A percentile compares a stretch with the other conserved stretches of the same genome.
Conservation (phyloP, 2,888 invertebrate species). For the Strigamia transsilvanica region DNA sequence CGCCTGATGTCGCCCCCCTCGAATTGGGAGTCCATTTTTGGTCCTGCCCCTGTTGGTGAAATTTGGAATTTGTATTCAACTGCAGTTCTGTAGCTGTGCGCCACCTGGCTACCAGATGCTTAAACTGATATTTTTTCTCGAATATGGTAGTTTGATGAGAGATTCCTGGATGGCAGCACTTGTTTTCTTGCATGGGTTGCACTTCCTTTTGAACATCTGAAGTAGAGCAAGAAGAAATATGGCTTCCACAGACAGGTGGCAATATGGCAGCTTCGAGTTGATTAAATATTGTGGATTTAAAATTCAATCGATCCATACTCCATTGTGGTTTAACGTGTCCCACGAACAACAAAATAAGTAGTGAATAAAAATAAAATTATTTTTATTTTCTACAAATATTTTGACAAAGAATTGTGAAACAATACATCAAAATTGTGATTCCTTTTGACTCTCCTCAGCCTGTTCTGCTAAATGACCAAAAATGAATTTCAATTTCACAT, state of each 20-base stretch:
- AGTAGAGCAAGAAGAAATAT: neutral
- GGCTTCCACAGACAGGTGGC: neutral
- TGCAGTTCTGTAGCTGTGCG: neutral
- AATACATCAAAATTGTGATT: neutral
- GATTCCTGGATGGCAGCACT: neutral
- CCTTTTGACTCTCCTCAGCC: neutral
- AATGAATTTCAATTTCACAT: too few relatives aligned
- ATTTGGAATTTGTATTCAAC: neutral
- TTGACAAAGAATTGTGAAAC: conserved; percentile 11
- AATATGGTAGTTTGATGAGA: neutral
- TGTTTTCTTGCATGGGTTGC: neutral
- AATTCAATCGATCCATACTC: neutral
- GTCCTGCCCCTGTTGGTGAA: neutral
- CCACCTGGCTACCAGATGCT: neutral
- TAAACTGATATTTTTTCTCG: neutral
- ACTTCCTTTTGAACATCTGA: neutral
- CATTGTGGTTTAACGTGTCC: neutral
- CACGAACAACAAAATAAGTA: neutral
- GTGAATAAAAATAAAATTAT: conserved; percentile 34
- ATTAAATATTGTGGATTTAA: neutral
- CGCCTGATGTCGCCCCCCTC: too few relatives aligned
- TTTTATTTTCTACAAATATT: conserved; percentile 30
- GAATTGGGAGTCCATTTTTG: neutral
- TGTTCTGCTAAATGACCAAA: too few relatives aligned
- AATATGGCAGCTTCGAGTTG: neutral